These are phyloP conservation scores for Liasis olivaceus DNA, from an alignment of 2,797 vertebrate genomes.

Conservation along the genomic window DNA sequence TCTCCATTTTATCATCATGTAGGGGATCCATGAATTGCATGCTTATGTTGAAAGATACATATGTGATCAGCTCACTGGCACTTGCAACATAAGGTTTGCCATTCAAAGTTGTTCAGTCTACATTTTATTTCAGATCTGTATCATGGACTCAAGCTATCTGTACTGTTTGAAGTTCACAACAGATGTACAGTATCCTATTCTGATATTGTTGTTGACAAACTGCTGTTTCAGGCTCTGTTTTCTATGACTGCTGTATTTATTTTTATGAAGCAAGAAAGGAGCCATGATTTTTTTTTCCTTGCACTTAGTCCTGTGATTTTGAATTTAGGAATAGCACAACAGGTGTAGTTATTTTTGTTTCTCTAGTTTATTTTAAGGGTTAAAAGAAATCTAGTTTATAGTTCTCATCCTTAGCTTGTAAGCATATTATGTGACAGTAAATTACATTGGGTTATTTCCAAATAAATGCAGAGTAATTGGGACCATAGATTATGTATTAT, in stretches of 20 bases:
- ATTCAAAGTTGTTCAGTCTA: neutral
- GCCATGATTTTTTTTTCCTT: slow-evolving; percentile 21
- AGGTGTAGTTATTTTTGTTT: slow-evolving; percentile 24
- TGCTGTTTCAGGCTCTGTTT: slow-evolving; percentile 8
- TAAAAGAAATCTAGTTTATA: slow-evolving; percentile 18
- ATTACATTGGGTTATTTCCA: neutral
- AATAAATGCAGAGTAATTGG: neutral
- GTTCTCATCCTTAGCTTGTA: neutral
- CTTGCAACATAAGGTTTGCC: neutral
- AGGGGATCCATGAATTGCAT: neutral
- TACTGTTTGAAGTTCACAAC: too few species aligned
- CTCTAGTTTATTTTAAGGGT: neutral
- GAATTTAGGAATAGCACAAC: slow-evolving; percentile 27
- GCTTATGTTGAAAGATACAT: neutral
- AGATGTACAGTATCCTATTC: neutral
- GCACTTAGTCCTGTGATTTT: slow-evolving; percentile 18
- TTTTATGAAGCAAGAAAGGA: slow-evolving; percentile 47
- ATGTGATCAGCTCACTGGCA: neutral
- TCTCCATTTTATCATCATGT: neutral
- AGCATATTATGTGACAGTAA: neutral
- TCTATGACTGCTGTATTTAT: slow-evolving; percentile 40
- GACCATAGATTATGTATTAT: neutral
- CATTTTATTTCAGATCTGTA: neutral
- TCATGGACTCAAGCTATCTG: too few species aligned
- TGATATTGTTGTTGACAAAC: neutral